Evolutionary conservation across 2,113 vertebrate genomes (phyloP).

Genomic region (Eudyptes chrysolophus): DNA sequence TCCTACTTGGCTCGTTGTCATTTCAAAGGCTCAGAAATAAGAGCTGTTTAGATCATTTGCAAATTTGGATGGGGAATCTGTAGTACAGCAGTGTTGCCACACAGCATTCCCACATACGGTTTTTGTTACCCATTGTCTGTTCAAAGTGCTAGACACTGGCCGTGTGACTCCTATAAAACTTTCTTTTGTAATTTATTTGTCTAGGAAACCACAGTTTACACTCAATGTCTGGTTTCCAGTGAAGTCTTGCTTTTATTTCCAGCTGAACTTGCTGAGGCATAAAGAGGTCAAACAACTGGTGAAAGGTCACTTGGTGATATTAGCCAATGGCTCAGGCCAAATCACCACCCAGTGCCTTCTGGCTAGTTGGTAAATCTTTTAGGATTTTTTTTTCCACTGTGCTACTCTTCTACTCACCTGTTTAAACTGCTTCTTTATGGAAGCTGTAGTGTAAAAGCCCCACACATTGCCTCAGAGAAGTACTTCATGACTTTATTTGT

Average conservation of each 20-base stretch:
- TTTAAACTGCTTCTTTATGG: background rate
- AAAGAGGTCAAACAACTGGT: conserved; percentile 13
- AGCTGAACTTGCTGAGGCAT: conserved; percentile 37
- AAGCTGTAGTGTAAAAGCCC: background rate
- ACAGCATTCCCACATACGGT: conserved; percentile 29
- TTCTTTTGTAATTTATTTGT: conserved; percentile 73
- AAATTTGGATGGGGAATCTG: conserved; percentile 6
- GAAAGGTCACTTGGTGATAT: conserved; percentile 35
- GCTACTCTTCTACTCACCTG: background rate
- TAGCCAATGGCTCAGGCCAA: conserved; percentile 16
- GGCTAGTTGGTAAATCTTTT: background rate
- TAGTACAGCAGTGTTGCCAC: conserved; percentile 46
- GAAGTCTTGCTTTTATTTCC: conserved; percentile 64
- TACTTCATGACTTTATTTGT: background rate
- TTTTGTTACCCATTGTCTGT: conserved; percentile 61
- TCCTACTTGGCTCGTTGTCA: background rate
- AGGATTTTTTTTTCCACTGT: background rate
- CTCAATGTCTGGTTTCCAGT: conserved; percentile 70
- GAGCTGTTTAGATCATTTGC: background rate
- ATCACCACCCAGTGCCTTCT: background rate
- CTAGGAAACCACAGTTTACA: conserved; percentile 75
- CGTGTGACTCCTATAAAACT: conserved; percentile 49
- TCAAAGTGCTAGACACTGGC: conserved; percentile 60
- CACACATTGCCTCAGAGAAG: background rate
- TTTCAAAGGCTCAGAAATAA: conserved; percentile 12